Percentiles rank a stretch among this genome's conserved stretches.
These are phyloP conservation scores for Chloebia gouldiae DNA, from an alignment of 2,113 vertebrate species.

Conservation along the genomic window DNA sequence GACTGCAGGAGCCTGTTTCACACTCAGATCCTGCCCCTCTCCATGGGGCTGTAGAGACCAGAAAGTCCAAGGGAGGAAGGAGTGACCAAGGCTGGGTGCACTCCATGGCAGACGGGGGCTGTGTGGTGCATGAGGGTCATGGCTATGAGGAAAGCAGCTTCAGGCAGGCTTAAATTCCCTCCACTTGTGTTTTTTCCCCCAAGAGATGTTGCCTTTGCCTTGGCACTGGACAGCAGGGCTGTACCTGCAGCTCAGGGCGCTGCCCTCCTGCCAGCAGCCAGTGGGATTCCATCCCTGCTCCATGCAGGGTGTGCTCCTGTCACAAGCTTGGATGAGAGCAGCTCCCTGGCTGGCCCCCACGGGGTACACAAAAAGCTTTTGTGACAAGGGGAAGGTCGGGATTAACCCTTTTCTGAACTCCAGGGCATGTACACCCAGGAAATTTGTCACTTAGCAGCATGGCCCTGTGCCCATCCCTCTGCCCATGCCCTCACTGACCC, in stretches of 20 bases:
- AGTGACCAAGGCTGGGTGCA: not conserved
- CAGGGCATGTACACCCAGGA: not conserved
- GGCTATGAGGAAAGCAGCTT: not conserved
- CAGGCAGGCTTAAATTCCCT: not conserved
- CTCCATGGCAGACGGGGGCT: not conserved
- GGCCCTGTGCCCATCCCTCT: not conserved
- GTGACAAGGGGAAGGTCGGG: not conserved
- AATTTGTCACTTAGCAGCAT: not conserved
- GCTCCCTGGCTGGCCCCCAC: not conserved
- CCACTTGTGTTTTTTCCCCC: too few relatives aligned
- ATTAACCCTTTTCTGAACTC: not conserved
- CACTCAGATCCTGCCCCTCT: not conserved
- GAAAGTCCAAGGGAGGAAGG: not conserved
- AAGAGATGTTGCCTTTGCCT: not conserved
- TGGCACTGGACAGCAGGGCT: rapidly evolving
- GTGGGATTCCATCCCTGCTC: not conserved
- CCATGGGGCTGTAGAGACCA: rapidly evolving
- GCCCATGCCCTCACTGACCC: rapidly evolving
- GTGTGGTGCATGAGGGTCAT: rapidly evolving
- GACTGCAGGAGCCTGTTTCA: not conserved
- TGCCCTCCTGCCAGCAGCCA: not conserved
- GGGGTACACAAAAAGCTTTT: not conserved
- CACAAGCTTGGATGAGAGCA: not conserved
- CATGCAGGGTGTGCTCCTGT: not conserved
- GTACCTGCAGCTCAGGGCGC: not conserved